These are phyloP conservation scores for Danio kyathit DNA, from an alignment of 2,797 vertebrate species.

Conservation along the genomic window DNA sequence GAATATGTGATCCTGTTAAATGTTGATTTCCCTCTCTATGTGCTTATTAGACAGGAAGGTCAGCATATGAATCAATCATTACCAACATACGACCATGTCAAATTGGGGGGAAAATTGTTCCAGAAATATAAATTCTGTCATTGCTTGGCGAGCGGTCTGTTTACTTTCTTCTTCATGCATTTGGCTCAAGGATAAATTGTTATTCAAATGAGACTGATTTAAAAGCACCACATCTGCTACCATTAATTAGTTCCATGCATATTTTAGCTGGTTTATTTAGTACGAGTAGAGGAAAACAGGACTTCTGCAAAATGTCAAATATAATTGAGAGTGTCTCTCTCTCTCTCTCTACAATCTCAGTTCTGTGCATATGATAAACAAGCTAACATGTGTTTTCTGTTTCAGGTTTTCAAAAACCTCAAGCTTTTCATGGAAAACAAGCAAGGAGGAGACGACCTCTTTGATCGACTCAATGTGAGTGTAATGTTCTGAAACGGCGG, in stretches of 20 bases:
- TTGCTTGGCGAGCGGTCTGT: slow-evolving; percentile 44
- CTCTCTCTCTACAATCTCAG: slow-evolving; percentile 4
- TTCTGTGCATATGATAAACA: slow-evolving; percentile 34
- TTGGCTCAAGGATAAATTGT: slow-evolving; percentile 62
- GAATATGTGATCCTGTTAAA: slow-evolving; percentile 27
- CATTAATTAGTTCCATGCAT: slow-evolving; percentile 74
- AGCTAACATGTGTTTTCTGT: slow-evolving; percentile 46
- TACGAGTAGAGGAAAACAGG: slow-evolving; percentile 54
- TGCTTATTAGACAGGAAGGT: slow-evolving; percentile 19
- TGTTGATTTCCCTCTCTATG: background rate
- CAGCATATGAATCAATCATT: slow-evolving; percentile 48
- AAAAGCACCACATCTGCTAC: slow-evolving; percentile 72
- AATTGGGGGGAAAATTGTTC: slow-evolving; percentile 30
- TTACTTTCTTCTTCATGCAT: slow-evolving; percentile 44
- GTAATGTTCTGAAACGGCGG: background rate
- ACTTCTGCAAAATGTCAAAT: slow-evolving; percentile 72
- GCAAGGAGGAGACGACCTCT: slow-evolving; percentile 79
- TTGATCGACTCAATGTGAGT: slow-evolving; percentile 80
- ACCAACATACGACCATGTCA: slow-evolving; percentile 18
- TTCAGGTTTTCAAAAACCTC: slow-evolving; percentile 85
- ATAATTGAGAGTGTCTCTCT: slow-evolving; percentile 62
- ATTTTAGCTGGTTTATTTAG: slow-evolving; percentile 69
- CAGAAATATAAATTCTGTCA: slow-evolving; percentile 41
- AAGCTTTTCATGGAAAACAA: slow-evolving; percentile 82
- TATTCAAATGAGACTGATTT: slow-evolving; percentile 65